phyloP scores from a whole-genome alignment of 2,888 invertebrate species.

The Apodemia hepburni region DNA sequence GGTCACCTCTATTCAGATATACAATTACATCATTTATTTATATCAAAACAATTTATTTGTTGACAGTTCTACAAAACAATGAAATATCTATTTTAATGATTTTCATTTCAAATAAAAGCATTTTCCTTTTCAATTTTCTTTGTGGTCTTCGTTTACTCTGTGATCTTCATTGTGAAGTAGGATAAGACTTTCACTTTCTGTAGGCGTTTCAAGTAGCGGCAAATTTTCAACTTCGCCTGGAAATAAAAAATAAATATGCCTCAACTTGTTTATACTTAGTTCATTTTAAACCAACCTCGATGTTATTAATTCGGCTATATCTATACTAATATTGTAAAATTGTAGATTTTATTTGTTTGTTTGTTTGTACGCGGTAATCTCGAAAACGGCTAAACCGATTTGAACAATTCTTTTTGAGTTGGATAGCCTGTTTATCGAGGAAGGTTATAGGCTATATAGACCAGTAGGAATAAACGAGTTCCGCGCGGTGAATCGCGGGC shows the following conservation, averaged over 20 bases:
- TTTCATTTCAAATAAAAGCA: not conserved
- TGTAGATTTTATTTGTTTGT: too few relatives aligned
- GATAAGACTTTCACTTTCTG: slow-evolving; percentile 62
- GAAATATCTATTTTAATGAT: not conserved
- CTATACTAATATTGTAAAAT: too few relatives aligned
- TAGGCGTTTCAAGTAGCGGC: slow-evolving; percentile 58
- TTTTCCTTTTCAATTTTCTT: not conserved
- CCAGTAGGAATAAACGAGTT: too few relatives aligned
- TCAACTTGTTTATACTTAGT: not conserved
- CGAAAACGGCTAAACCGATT: too few relatives aligned
- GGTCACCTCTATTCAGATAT: too few relatives aligned
- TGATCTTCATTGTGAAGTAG: slow-evolving; percentile 53
- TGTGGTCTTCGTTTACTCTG: slow-evolving; percentile 36
- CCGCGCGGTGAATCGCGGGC: too few relatives aligned
- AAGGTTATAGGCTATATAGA: too few relatives aligned
- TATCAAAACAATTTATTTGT: slow-evolving; percentile 1
- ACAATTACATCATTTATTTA: not conserved
- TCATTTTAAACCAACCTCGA: too few relatives aligned
- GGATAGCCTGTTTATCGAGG: too few relatives aligned
- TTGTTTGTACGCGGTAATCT: too few relatives aligned
- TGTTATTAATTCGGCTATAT: too few relatives aligned
- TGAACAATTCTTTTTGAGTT: too few relatives aligned
- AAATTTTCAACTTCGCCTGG: slow-evolving; percentile 71
- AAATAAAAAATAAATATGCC: slow-evolving; percentile 31
- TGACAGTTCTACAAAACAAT: slow-evolving; percentile 5